These are phyloP conservation scores for Amaurobius ferox DNA, from an alignment of 2,888 invertebrate species.

Conservation along the genomic window DNA sequence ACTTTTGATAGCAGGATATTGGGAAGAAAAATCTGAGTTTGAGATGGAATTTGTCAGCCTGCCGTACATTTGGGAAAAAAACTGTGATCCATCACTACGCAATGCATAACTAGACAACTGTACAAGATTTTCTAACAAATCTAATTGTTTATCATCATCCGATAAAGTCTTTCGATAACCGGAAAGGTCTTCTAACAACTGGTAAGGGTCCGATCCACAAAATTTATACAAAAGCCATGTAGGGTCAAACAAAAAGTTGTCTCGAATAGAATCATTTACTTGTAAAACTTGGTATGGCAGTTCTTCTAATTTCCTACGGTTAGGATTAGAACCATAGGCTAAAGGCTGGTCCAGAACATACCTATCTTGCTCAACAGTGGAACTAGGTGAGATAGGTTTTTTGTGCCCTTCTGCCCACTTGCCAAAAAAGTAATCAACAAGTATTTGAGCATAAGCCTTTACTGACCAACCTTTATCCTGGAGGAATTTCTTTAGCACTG, in stretches of 20 bases:
- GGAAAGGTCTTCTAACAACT: constrained; percentile 72
- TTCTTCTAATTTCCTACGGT: constrained; percentile 88
- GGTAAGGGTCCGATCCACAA: constrained; percentile 79
- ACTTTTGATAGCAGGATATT: constrained; percentile 66
- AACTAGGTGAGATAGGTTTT: constrained; percentile 40
- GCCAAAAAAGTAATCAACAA: constrained; percentile 62
- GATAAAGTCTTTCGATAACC: constrained; percentile 72
- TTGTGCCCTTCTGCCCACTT: constrained; percentile 55
- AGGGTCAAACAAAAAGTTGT: constrained; percentile 85
- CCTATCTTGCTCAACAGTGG: constrained; percentile 45
- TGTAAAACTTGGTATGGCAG: constrained; percentile 80
- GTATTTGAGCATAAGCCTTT: constrained; percentile 44
- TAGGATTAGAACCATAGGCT: constrained; percentile 76
- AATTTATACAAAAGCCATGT: constrained; percentile 89
- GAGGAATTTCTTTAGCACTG: constrained; percentile 60
- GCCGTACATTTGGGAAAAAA: constrained; percentile 84
- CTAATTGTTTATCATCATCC: constrained; percentile 75
- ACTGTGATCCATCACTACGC: constrained; percentile 89
- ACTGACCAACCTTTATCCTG: constrained; percentile 28
- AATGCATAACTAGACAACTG: constrained; percentile 85
- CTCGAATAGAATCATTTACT: constrained; percentile 80
- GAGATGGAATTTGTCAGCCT: constrained; percentile 77
- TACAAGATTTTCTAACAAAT: constrained; percentile 82
- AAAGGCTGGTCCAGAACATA: constrained; percentile 68
- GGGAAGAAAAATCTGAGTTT: constrained; percentile 67